Percentiles rank a stretch among this genome's conserved stretches.
phyloP scores from a whole-genome alignment of 2,797 vertebrate genomes.

The Lacerta agilis region DNA sequence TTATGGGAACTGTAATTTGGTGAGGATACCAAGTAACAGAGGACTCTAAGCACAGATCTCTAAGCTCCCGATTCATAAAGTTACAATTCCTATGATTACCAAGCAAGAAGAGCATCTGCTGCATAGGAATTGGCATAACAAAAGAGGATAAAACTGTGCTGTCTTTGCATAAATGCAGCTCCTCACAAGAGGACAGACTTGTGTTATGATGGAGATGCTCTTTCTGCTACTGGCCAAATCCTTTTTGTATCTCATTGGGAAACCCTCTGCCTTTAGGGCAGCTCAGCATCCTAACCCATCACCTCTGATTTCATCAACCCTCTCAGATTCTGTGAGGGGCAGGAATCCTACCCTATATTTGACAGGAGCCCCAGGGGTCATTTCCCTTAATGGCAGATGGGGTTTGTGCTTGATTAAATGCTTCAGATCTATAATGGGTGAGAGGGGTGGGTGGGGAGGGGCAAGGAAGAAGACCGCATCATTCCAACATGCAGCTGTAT shows the following conservation, averaged over 20 bases:
- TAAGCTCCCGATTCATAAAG: not conserved
- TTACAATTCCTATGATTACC: not conserved
- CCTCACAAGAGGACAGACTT: not conserved
- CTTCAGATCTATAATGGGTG: not conserved
- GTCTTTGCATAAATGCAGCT: not conserved
- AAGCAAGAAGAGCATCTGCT: not conserved
- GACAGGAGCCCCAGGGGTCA: not conserved
- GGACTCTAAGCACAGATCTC: not conserved
- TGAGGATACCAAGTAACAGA: not conserved
- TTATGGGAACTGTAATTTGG: not conserved
- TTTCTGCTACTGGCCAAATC: not conserved
- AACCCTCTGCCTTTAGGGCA: conserved; percentile 1
- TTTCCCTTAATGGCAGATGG: conserved; percentile 14
- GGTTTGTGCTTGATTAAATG: conserved; percentile 7
- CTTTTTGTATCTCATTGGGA: not conserved
- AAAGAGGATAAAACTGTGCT: not conserved
- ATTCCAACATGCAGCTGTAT: conserved; percentile 7
- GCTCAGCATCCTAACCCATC: not conserved
- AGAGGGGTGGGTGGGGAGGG: not conserved
- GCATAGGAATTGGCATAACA: not conserved
- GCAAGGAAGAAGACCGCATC: not conserved
- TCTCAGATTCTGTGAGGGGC: not conserved
- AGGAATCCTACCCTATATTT: conserved; percentile 5
- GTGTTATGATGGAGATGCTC: not conserved
- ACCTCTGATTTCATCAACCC: conserved; percentile 12